Percentiles rank a stretch among this genome's conserved stretches.
phyloP scores from a whole-genome alignment of 2,113 vertebrate genomes.

The Mugil cephalus region DNA sequence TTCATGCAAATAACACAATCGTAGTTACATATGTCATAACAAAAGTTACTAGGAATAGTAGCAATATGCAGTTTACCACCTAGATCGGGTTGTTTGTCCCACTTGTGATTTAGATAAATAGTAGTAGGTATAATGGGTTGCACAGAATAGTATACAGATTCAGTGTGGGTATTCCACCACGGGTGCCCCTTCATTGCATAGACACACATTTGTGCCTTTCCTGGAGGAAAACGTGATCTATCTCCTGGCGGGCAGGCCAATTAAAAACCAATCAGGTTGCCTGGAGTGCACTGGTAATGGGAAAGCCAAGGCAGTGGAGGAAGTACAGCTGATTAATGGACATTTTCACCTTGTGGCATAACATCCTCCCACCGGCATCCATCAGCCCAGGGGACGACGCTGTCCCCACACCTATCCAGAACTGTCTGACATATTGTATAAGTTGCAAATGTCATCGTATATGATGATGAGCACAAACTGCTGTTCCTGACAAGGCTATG shows the following conservation, averaged over 20 bases:
- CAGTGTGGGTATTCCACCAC: conserved; percentile 50
- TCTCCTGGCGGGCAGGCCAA: conserved; percentile 84
- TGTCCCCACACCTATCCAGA: conserved; percentile 47
- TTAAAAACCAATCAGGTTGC: conserved; percentile 88
- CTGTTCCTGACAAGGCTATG: conserved; percentile 5
- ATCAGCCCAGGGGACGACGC: conserved; percentile 73
- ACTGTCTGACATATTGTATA: conserved; percentile 40
- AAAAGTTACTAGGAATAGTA: too few species aligned
- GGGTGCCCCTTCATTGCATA: conserved; percentile 23
- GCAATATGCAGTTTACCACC: background rate
- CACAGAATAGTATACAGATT: background rate
- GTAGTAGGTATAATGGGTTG: background rate
- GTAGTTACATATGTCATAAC: background rate
- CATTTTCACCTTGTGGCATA: conserved; percentile 88
- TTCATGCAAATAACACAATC: background rate
- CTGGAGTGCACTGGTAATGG: conserved; percentile 83
- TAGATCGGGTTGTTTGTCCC: background rate
- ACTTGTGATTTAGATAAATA: background rate
- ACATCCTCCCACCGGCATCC: conserved; percentile 83
- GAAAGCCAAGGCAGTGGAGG: conserved; percentile 81
- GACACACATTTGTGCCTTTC: conserved; percentile 57
- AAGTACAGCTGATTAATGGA: conserved; percentile 85
- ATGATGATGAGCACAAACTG: conserved; percentile 53
- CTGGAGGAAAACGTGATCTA: conserved; percentile 83
- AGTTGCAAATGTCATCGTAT: conserved; percentile 42